Base-by-base conservation (phyloP, 1,140 invertebrate species). In the Lutraria rhynchaena region DNA sequence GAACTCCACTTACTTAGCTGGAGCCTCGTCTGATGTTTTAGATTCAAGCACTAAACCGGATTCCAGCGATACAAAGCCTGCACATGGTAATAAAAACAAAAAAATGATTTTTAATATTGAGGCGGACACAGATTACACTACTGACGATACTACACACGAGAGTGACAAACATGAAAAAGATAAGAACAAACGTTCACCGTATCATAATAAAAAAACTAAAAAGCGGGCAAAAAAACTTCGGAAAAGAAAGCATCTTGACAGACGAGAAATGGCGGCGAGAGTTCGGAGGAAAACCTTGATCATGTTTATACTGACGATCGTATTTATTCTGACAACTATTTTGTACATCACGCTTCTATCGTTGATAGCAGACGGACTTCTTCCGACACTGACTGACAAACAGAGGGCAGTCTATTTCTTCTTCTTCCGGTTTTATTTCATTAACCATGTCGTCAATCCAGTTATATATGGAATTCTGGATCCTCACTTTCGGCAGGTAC, bases 381-480 rank as follows among this genome's bases (percentile, higher is more conserved):
- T 73, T 0, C 70, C 27, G 33, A 22, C 57, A 15, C 19, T 73
- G 33, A 41, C 17, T 1, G 46, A 76, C 33, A 17, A 5, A 29
- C 22, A 58, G n/a, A 78, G 69, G 37, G 63, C 37, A 17, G 46
- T 44, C 13, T 78, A 55, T 41, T 78, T 78, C 46, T 69, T 78
- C 44, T 67, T 53, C 27, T 69, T 78, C 9, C 27, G 75, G 44
- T 37, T 78, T 3, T 63, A 65, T 24, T 78, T 78, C 22, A 58
- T 67, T 1, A 76, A 76, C 35, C 58, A 65, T 15, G 74, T 76
- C 2, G 65, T 76, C 58, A 76, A 76, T n/a, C 74, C 74, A 35
- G 17, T 76, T 35, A 44, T 76, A 0, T 76, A 65, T 55, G 57
- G 74, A 9, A 22, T 61, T n/a, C 41, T 76, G 15, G 74, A 76